These are phyloP conservation scores for Herpailurus yagouaroundi DNA, from an alignment of 2,113 vertebrate species.

Conservation along the genomic window DNA sequence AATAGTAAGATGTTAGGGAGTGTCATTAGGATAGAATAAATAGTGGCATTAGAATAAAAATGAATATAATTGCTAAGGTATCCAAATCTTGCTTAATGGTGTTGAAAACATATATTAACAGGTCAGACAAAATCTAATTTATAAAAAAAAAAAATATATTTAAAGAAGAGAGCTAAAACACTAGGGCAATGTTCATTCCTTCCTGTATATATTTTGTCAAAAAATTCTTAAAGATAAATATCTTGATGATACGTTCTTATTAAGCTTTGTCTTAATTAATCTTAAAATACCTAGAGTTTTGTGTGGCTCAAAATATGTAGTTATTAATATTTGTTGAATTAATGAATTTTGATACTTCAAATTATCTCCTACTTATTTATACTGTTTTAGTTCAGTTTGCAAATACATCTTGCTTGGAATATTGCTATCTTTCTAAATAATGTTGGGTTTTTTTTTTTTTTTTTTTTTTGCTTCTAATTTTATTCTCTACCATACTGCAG, in stretches of 20 bases:
- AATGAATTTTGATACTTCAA: neutral
- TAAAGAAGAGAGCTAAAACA: neutral
- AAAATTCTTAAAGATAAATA: neutral
- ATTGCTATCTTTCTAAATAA: neutral
- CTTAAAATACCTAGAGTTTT: neutral
- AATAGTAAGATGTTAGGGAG: neutral
- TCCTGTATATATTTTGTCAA: neutral
- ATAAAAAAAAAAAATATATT: neutral
- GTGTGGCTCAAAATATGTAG: neutral
- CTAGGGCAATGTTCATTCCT: neutral
- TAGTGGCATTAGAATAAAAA: neutral
- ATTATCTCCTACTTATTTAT: neutral
- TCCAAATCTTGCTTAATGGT: neutral
- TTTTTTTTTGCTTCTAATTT: neutral
- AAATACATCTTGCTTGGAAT: neutral
- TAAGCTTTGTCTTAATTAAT: neutral
- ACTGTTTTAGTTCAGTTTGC: neutral
- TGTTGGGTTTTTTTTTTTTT: neutral
- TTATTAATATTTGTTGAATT: neutral
- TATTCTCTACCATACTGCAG: neutral
- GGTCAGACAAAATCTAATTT: neutral
- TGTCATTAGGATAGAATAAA: neutral
- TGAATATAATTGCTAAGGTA: neutral
- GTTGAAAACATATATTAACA: neutral
- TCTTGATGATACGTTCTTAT: neutral